Evolutionary conservation across 2,888 invertebrate genomes (phyloP), one percentile per base, ranked within the genome.

Genomic region (Eupithecia subfuscata): DNA sequence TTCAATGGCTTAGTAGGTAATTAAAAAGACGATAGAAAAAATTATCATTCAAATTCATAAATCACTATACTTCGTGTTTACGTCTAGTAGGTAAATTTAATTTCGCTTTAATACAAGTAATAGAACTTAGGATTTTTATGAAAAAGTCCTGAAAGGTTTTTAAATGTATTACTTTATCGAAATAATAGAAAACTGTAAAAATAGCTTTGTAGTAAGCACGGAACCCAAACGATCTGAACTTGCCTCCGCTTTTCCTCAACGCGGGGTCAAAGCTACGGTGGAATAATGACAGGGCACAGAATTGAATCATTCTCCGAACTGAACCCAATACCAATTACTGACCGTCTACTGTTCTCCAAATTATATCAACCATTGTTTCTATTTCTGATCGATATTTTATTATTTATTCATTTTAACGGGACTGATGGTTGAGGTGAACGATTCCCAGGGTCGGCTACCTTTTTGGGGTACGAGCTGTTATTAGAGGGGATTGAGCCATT

Each of bases 251-350:
- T 43, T 37, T 40, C 70, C 43, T 25, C 22, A 40, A 69, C 67
- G 22, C 43, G 83, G 82, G 92, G 92, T 93, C 94, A 93, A 90
- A 91, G 91, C 91, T 90, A 91, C 91, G 91, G 90, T 86, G 77
- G 82, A 81, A 85, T 93, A 94, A 94, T 93, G 87, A 93, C 89
- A 92, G 91, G 88, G 87, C 86, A 84, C 80, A 83, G 84, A 85
- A 89, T 86, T 85, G 87, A 84, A 84, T 85, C 84, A 84, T 83
- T 83, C 60, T 60, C 84, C 85, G 65, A 77, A 75, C 84, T 85
- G 87, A 90, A 90, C 87, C 91, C 87, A 91, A 60, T 60, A 86
- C 81, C 87, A 84, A 88, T 89, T 85, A 84, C 84, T 71, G 75
- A 74, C 52, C 74, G 74, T 77, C 76, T 76, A 78, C 82, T 80